Conservation (phyloP, 2,113 vertebrate species). For the Carassius auratus region DNA sequence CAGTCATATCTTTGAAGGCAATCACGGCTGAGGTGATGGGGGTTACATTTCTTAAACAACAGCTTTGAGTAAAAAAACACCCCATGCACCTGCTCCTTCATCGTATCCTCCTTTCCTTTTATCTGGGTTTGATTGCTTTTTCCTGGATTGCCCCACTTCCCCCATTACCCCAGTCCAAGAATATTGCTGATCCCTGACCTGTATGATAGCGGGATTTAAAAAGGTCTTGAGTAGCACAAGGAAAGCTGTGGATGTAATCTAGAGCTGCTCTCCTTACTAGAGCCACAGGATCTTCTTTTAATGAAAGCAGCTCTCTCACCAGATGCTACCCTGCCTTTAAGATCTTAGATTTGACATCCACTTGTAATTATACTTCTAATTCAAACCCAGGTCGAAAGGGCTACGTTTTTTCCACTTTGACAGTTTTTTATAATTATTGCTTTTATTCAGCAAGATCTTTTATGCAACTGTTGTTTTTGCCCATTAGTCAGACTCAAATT, state of each 20-base stretch:
- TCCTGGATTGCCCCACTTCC: constrained; percentile 48
- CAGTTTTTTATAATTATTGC: not conserved
- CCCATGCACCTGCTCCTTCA: constrained; percentile 52
- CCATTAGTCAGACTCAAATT: not conserved
- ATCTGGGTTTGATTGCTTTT: constrained; percentile 59
- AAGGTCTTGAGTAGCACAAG: constrained; percentile 41
- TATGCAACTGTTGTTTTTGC: not conserved
- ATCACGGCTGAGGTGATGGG: constrained; percentile 43
- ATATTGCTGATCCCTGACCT: constrained; percentile 55
- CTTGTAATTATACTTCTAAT: constrained; percentile 9
- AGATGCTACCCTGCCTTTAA: constrained; percentile 21
- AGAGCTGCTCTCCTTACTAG: constrained; percentile 26
- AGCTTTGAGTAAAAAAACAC: constrained; percentile 52
- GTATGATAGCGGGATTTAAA: constrained; percentile 53
- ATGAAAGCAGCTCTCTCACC: constrained; percentile 40
- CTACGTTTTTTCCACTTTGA: not conserved
- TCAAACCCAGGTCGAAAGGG: not conserved
- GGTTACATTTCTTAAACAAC: constrained; percentile 50
- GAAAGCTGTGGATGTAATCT: constrained; percentile 53
- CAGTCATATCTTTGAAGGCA: constrained; percentile 41
- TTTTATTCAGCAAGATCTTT: not conserved
- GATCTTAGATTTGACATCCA: not conserved
- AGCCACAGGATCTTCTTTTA: constrained; percentile 40
- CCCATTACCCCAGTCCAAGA: constrained; percentile 42
- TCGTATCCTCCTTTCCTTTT: constrained; percentile 43